Evolutionary conservation across 2,888 invertebrate genomes (phyloP).

Genomic region (Crepidodera aurea): DNA sequence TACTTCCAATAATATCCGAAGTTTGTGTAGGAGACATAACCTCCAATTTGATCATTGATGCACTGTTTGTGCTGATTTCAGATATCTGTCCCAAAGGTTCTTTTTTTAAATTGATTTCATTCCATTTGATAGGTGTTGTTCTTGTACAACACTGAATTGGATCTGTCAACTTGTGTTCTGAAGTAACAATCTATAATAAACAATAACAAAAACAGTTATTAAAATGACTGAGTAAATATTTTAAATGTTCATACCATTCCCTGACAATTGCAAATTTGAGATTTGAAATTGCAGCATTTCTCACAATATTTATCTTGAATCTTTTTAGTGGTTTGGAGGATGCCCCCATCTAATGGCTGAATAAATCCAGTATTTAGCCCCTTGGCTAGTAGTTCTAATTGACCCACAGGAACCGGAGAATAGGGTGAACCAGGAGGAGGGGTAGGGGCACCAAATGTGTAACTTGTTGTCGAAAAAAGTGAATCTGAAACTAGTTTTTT

Average conservation of each 20-base stretch:
- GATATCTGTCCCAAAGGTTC: constrained; percentile 71
- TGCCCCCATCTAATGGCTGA: constrained; percentile 48
- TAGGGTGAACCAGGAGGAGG: constrained; percentile 72
- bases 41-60: constrained; percentile 70
- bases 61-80: constrained; percentile 67
- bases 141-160: constrained; percentile 69
- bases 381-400: constrained; percentile 69
- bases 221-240: background rate
- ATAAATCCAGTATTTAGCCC: constrained; percentile 62
- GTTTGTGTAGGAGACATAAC: constrained; percentile 71
- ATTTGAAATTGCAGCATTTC: constrained; percentile 54
- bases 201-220: background rate
- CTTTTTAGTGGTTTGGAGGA: constrained; percentile 53
- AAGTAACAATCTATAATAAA: constrained; percentile 32
- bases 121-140: constrained; percentile 75
- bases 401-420: constrained; percentile 73
- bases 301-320: constrained; percentile 53
- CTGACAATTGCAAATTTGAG: constrained; percentile 52
- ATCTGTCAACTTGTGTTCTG: constrained; percentile 46
- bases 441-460: constrained; percentile 72
- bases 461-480: constrained; percentile 71
- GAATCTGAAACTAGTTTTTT: constrained; percentile 77
- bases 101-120: constrained; percentile 69
- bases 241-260: too few species aligned
- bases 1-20: constrained; percentile 47